Percentiles rank a stretch among this genome's conserved stretches.
Conservation (phyloP, 2,113 vertebrate genomes). For the Mobula hypostoma region DNA sequence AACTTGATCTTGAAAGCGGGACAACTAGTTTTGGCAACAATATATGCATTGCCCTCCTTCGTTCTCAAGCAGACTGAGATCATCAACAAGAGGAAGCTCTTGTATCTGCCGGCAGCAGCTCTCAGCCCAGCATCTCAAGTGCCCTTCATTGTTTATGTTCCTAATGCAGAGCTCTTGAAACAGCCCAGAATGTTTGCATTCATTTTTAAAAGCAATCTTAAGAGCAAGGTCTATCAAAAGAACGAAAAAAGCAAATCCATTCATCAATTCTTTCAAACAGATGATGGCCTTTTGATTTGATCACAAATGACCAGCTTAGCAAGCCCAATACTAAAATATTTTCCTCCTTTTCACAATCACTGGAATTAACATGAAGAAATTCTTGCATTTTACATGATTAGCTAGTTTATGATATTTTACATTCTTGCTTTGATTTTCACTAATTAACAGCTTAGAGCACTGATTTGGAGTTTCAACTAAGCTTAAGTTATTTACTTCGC, state of each 20-base stretch:
- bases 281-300: constrained; percentile 66
- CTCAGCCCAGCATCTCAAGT: constrained; percentile 63
- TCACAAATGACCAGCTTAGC: constrained; percentile 65
- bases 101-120: constrained; percentile 52
- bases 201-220: constrained; percentile 69
- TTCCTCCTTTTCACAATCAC: constrained; percentile 54
- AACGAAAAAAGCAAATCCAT: constrained; percentile 60
- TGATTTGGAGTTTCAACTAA: constrained; percentile 47
- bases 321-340: constrained; percentile 52
- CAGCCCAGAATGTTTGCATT: constrained; percentile 54
- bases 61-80: constrained; percentile 46
- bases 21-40: constrained; percentile 45
- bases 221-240: constrained; percentile 60
- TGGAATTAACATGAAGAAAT: constrained; percentile 57
- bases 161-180: constrained; percentile 61
- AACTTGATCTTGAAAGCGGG: constrained; percentile 46
- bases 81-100: constrained; percentile 53
- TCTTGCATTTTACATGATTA: constrained; percentile 54
- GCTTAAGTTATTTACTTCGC: constrained; percentile 15
- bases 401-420: constrained; percentile 45
- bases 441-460: constrained; percentile 62
- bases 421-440: constrained; percentile 47
- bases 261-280: constrained; percentile 54
- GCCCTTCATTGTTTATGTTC: constrained; percentile 70
- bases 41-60: constrained; percentile 55